phyloP scores from a whole-genome alignment of 1,140 invertebrate genomes.

The Cephus cinctus region DNA sequence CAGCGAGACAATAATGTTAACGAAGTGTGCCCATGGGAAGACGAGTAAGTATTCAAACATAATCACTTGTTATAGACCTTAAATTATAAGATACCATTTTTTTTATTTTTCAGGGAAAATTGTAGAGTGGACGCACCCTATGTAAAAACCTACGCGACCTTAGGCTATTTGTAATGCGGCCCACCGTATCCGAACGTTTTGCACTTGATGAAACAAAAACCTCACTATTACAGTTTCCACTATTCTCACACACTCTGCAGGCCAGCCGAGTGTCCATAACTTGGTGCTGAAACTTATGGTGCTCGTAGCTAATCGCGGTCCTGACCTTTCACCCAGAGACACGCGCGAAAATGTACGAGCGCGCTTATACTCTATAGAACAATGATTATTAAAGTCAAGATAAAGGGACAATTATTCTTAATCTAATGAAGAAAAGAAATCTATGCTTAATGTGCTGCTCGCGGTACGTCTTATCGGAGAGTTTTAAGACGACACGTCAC shows the following conservation, averaged over 20 bases:
- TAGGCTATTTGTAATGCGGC: conserved; percentile 78
- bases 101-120: conserved; percentile 71
- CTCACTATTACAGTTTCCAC: conserved; percentile 35
- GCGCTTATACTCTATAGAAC: too few relatives aligned
- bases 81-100: conserved; percentile 27
- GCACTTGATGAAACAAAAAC: conserved; percentile 31
- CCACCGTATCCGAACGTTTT: conserved; percentile 37
- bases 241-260: conserved; percentile 27
- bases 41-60: conserved; percentile 70
- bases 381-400: too few relatives aligned
- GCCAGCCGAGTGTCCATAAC: conserved; percentile 27
- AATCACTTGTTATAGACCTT: conserved; percentile 12
- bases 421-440: too few relatives aligned
- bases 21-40: conserved; percentile 86
- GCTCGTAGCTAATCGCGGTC: too few relatives aligned
- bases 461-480: too few relatives aligned
- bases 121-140: conserved; percentile 82
- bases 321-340: too few relatives aligned
- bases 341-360: too few relatives aligned
- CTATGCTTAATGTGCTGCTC: too few relatives aligned
- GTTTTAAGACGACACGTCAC: too few relatives aligned
- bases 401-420: too few relatives aligned
- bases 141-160: conserved; percentile 86
- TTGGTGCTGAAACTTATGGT: conserved; percentile 1
- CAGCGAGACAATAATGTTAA: conserved; percentile 64